These are phyloP conservation scores for Acheta domesticus DNA, from an alignment of 2,888 invertebrate species.

Conservation along the genomic window DNA sequence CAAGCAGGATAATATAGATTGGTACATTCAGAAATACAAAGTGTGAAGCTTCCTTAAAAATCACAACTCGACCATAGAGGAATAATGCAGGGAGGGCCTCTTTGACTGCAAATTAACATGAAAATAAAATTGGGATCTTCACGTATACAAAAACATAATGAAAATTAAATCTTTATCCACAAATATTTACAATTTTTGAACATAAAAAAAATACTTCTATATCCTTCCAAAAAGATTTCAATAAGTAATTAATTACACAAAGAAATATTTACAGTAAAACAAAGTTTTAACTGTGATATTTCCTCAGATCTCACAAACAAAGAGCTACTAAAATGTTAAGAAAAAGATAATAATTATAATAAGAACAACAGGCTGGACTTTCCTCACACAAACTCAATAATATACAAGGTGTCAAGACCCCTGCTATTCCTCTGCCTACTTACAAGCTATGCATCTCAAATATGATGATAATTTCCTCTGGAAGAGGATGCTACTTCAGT, in stretches of 20 bases:
- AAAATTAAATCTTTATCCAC: constrained; percentile 19
- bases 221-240: neutral
- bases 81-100: neutral
- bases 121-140: constrained; percentile 21
- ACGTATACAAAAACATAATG: constrained; percentile 23
- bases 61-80: constrained; percentile 1
- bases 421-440: neutral
- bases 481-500: constrained; percentile 23
- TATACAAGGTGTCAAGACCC: neutral
- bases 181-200: constrained; percentile 26
- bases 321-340: neutral
- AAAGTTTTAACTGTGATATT: neutral
- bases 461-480: neutral
- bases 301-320: neutral
- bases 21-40: constrained; percentile 2
- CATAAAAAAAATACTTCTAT: neutral
- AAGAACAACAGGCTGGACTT: too few relatives aligned
- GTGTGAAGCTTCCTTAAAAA: constrained; percentile 3
- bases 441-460: neutral
- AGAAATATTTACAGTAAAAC: neutral
- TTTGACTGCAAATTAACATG: constrained; percentile 23
- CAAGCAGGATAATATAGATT: neutral
- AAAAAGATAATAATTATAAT: too few relatives aligned
- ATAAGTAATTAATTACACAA: neutral
- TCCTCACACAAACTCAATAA: too few relatives aligned